These are phyloP conservation scores for Seladonia tumulorum DNA, from an alignment of 2,888 invertebrate species.

Conservation along the genomic window DNA sequence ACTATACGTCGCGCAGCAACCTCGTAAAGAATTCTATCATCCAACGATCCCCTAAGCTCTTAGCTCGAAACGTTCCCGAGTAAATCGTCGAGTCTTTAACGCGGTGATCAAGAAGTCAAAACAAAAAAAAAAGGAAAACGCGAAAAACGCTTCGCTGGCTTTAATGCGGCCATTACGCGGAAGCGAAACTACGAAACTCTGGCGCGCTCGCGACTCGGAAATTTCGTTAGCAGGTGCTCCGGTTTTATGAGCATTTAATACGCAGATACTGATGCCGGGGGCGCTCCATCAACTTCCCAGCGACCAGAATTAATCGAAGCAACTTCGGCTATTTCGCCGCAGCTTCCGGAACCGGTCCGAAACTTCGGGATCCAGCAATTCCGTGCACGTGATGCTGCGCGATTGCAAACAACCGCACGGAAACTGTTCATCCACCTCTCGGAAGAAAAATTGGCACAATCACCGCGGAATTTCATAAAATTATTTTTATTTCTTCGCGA, in stretches of 20 bases:
- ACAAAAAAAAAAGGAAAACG: neutral
- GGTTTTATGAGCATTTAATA: conserved; percentile 62
- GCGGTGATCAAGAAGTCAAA: neutral
- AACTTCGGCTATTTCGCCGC: conserved; percentile 76
- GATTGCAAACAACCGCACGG: conserved; percentile 27
- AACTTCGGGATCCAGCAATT: conserved; percentile 48
- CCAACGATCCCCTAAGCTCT: neutral
- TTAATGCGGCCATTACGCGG: conserved; percentile 17
- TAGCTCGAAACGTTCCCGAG: neutral
- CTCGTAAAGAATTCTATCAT: neutral
- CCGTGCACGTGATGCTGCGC: conserved; percentile 31
- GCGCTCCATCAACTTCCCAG: conserved; percentile 75
- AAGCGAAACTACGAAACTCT: conserved; percentile 29
- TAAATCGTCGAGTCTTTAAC: neutral
- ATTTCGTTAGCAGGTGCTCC: conserved; percentile 54
- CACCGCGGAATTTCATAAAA: neutral
- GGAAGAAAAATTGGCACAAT: no score
- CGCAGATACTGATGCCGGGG: conserved; percentile 55
- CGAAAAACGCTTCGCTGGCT: neutral
- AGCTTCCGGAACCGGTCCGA: conserved; percentile 53
- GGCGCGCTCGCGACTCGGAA: conserved; percentile 9
- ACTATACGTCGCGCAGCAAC: no score
- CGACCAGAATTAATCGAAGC: conserved; percentile 79
- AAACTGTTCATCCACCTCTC: conserved; percentile 4
- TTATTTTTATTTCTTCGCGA: neutral